Percentiles rank a stretch among this genome's conserved stretches.
Conservation (phyloP, 1,140 invertebrate species). For the Drosophila lacteicornis region DNA sequence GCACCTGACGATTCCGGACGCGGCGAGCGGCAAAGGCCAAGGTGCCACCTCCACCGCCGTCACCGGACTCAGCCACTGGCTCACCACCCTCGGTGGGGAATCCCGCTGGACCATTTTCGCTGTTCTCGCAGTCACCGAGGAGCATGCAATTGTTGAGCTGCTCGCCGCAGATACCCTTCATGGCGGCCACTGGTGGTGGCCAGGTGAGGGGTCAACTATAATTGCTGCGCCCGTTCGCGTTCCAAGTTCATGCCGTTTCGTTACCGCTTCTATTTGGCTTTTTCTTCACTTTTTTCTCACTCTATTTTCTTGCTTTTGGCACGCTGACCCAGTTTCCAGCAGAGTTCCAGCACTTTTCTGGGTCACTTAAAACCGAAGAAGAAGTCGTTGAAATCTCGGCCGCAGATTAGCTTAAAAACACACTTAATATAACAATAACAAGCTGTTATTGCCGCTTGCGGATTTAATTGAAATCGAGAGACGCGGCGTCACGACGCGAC, state of each 20-base stretch:
- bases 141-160: slow-evolving; percentile 76
- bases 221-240: neutral
- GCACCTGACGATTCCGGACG: slow-evolving; percentile 53
- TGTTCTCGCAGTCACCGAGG: slow-evolving; percentile 48
- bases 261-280: slow-evolving; percentile 7
- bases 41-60: slow-evolving; percentile 6
- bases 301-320: slow-evolving; percentile 9
- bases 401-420: slow-evolving; percentile 26
- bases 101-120: slow-evolving; percentile 21
- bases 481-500: slow-evolving; percentile 14
- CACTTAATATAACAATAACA: slow-evolving; percentile 26
- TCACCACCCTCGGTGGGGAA: neutral
- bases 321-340: slow-evolving; percentile 63
- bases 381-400: slow-evolving; percentile 11
- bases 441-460: slow-evolving; percentile 31
- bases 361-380: slow-evolving; percentile 44
- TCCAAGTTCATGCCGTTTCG: slow-evolving; percentile 61
- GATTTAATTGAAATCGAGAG: slow-evolving; percentile 47
- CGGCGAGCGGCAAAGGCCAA: slow-evolving; percentile 26
- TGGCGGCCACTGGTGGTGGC: slow-evolving; percentile 22
- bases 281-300: neutral
- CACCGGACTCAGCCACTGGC: slow-evolving; percentile 5
- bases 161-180: slow-evolving; percentile 78
- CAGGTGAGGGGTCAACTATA: slow-evolving; percentile 34
- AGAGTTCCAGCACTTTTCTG: slow-evolving; percentile 43